Conservation (phyloP, 2,113 vertebrate species). For the Scortum barcoo region DNA sequence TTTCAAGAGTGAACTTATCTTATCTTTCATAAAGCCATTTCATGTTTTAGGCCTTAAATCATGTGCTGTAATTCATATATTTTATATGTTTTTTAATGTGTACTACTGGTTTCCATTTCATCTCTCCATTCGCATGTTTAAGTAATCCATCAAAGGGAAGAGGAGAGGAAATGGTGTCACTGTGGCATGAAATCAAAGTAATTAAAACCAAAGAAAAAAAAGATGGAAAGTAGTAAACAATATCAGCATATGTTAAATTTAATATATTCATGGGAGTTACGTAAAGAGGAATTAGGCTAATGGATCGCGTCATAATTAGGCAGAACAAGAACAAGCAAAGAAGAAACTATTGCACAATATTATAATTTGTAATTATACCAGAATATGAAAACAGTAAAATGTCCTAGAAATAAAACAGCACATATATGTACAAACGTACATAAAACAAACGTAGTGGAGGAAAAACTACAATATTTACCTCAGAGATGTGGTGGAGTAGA, state of each 20-base stretch:
- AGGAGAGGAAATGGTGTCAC: constrained; percentile 26
- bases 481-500: too few species aligned
- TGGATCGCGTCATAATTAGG: neutral
- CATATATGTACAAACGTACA: too few species aligned
- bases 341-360: neutral
- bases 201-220: constrained; percentile 10
- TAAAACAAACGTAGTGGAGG: too few species aligned
- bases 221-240: neutral
- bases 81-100: neutral
- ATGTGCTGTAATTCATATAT: neutral
- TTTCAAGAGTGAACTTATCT: neutral
- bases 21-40: neutral
- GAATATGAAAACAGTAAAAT: neutral
- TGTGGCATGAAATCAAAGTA: constrained; percentile 18
- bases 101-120: neutral
- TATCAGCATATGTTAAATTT: neutral
- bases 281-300: constrained; percentile 32
- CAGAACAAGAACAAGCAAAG: neutral
- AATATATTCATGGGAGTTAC: constrained; percentile 8
- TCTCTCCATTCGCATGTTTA: constrained; percentile 21
- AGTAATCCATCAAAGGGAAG: constrained; percentile 13
- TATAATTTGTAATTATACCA: neutral
- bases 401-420: neutral
- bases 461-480: too few species aligned
- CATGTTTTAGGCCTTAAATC: neutral